phyloP scores from a whole-genome alignment of 2,113 vertebrate genomes.

The Amblyopsis rosae region DNA sequence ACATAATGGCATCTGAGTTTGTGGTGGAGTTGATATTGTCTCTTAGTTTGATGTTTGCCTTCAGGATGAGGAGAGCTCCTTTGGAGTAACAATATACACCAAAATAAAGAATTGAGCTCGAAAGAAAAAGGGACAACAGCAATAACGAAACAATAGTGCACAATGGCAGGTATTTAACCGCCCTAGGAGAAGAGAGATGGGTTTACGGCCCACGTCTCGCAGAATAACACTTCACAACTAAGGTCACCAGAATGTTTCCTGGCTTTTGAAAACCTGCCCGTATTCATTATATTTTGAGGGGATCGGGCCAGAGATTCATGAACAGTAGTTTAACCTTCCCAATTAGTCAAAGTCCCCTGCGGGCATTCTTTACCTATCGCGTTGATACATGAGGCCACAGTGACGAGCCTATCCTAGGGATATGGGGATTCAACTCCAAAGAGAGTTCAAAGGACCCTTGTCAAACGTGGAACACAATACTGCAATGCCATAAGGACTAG shows the following conservation, averaged over 20 bases:
- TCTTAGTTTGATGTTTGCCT: constrained; percentile 79
- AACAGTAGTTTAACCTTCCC: constrained; percentile 71
- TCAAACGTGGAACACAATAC: constrained; percentile 77
- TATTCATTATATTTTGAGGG: constrained; percentile 77
- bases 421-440: constrained; percentile 69
- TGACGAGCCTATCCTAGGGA: constrained; percentile 72
- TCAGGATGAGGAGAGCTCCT: constrained; percentile 74
- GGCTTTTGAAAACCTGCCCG: constrained; percentile 70
- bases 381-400: constrained; percentile 75
- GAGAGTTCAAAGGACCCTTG: constrained; percentile 79
- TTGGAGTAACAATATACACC: constrained; percentile 82
- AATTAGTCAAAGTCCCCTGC: constrained; percentile 81
- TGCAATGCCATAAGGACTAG: constrained; percentile 55
- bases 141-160: constrained; percentile 80
- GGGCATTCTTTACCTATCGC: constrained; percentile 68
- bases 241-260: constrained; percentile 74
- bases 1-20: constrained; percentile 76
- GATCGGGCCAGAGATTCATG: constrained; percentile 73
- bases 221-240: constrained; percentile 66
- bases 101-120: constrained; percentile 81
- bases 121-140: constrained; percentile 82
- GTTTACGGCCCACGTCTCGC: constrained; percentile 73
- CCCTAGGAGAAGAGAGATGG: constrained; percentile 77
- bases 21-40: constrained; percentile 78
- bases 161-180: constrained; percentile 80